These are phyloP conservation scores for Calidris pugnax DNA, from an alignment of 2,113 vertebrate genomes.

Conservation along the genomic window DNA sequence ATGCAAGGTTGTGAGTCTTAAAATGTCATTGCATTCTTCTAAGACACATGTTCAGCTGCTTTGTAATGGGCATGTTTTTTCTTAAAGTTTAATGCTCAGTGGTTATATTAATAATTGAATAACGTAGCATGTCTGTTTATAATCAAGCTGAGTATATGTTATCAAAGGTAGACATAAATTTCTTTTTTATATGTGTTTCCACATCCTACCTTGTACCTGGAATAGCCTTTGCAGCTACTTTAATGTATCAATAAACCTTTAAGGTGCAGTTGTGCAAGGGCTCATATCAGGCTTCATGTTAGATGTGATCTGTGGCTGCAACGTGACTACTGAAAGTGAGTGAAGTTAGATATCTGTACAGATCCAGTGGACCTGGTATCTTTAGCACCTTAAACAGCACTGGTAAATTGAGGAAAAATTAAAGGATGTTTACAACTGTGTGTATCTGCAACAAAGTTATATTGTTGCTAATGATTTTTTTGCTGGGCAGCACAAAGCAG, in stretches of 20 bases:
- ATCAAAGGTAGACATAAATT: neutral
- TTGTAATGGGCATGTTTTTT: neutral
- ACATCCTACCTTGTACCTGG: neutral
- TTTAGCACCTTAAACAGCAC: neutral
- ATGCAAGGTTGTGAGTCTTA: neutral
- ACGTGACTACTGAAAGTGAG: neutral
- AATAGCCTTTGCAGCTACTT: neutral
- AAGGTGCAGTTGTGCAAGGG: neutral
- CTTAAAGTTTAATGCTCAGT: neutral
- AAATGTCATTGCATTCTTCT: slow-evolving; percentile 19
- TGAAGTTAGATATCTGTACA: neutral
- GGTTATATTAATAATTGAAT: neutral
- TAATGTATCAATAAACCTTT: neutral
- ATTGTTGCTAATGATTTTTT: neutral
- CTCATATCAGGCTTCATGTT: neutral
- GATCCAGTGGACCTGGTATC: neutral
- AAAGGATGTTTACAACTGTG: neutral
- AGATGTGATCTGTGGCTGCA: neutral
- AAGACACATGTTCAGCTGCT: neutral
- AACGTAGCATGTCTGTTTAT: neutral
- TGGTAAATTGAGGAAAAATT: neutral
- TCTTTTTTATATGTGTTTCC: neutral
- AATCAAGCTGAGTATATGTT: neutral
- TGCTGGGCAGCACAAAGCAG: neutral
- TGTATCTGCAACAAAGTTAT: neutral